Conservation (phyloP, 2,888 invertebrate genomes). For the Bhutanitis thaidina region DNA sequence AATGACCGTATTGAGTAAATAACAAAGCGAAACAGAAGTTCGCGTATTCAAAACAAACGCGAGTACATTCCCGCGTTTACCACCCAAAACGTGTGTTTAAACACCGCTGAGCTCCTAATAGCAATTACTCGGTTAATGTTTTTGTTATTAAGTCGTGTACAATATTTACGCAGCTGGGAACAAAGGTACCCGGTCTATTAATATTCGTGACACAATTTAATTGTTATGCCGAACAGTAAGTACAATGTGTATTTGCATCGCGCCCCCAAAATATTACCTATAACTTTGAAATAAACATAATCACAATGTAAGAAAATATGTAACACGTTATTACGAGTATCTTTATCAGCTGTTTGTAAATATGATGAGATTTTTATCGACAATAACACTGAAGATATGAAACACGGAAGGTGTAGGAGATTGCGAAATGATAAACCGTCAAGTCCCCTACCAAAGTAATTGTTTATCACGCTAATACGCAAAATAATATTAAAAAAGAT, state of each 20-base stretch:
- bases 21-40: no score
- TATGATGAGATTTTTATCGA: not conserved
- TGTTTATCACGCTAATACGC: no score
- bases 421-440: not conserved
- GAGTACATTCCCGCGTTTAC: conserved; percentile 26
- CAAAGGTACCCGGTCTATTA: conserved; percentile 41
- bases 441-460: no score
- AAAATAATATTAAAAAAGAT: no score
- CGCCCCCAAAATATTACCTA: not conserved
- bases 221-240: conserved; percentile 24
- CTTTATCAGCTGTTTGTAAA: no score
- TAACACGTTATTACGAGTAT: not conserved
- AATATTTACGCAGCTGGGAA: conserved; percentile 48
- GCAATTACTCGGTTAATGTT: conserved; percentile 25
- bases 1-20: no score
- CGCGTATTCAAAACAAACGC: no score
- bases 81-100: conserved; percentile 41
- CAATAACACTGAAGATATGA: not conserved
- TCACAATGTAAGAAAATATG: not conserved
- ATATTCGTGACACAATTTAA: conserved; percentile 54
- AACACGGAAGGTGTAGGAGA: not conserved
- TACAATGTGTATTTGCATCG: not conserved
- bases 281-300: not conserved
- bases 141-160: conserved; percentile 24
- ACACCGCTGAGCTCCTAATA: conserved; percentile 26